phyloP scores from a whole-genome alignment of 2,888 invertebrate species.

The Stenoptilia bipunctidactyla region DNA sequence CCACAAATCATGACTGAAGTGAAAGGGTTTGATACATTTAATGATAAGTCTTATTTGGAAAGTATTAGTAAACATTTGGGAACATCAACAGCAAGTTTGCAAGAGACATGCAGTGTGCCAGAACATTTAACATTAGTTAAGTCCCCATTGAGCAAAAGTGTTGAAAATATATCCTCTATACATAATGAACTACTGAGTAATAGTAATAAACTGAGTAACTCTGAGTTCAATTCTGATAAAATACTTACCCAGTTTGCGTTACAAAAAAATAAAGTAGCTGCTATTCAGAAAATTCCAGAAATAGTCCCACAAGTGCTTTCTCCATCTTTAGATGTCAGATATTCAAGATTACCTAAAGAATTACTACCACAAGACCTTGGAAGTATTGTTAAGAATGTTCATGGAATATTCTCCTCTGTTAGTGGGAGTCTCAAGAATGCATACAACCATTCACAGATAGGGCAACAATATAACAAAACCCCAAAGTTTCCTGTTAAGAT shows the following conservation, averaged over 20 bases:
- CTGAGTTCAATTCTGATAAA: conserved; percentile 36
- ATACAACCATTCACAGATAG: conserved; percentile 40
- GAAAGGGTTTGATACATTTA: neutral
- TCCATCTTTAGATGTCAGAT: conserved; percentile 24
- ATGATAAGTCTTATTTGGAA: conserved; percentile 11
- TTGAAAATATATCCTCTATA: conserved; percentile 43
- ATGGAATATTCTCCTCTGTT: conserved; percentile 59
- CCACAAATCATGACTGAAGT: neutral
- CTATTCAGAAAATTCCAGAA: conserved; percentile 46
- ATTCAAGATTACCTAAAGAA: conserved; percentile 46
- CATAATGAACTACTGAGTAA: conserved; percentile 17
- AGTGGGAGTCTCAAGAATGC: conserved; percentile 59
- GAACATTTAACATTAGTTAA: conserved; percentile 24
- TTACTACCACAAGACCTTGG: conserved; percentile 52
- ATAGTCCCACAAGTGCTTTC: conserved; percentile 8
- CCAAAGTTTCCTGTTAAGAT: conserved; percentile 23
- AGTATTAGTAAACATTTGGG: conserved; percentile 23
- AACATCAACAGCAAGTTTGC: conserved; percentile 42
- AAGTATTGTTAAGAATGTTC: conserved; percentile 60
- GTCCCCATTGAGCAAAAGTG: conserved; percentile 39
- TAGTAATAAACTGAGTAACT: conserved; percentile 22
- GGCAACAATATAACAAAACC: conserved; percentile 28
- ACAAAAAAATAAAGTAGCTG: conserved; percentile 41
- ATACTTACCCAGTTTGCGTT: conserved; percentile 40
- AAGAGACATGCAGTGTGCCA: conserved; percentile 23